Evolutionary conservation across 2,113 vertebrate species (phyloP), one percentile per base, ranked within the genome.

Genomic region (Nibea albiflora): DNA sequence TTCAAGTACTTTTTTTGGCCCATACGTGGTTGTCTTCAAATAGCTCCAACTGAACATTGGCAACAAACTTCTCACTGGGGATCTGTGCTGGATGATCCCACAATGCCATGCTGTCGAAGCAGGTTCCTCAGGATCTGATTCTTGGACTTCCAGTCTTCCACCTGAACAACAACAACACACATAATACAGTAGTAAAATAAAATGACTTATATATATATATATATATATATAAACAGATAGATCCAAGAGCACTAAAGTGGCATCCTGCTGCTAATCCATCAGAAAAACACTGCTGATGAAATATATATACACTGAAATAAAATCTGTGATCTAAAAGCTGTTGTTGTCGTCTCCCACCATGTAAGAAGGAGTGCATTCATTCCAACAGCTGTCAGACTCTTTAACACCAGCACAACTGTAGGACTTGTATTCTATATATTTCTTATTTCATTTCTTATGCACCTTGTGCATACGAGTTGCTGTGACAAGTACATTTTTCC

Each of bases 91-190:
- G 96, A 95, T 66, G 96, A 96, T 53, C 96, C 95, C 85, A 96
- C 96, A 35, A 97, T 94, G 5, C 97, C 96, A 0, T 97, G 96
- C 88, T 98, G 97, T 49, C 96, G 94, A 26, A 97, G 92, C 79
- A 97, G 96, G 28, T 96, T 96, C 67, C 97, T 96, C n/a, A 98
- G 90, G 62, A 96, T 95, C 93, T 97, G 95, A 78, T 98, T 98
- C 94, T 98, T 97, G 83, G 96, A 97, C 86, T 97, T 97, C 89
- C 97, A 96, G 76, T 97, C 97, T 82, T 97, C 96, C 49, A 97
- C 96, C 97, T 98, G 89, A 24, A 9, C 0, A 73, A 57, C 28
- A 53, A n/a, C n/a, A 74, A 46, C 24, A 64, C 9, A 68, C 4
- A 58, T 3, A 54, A 15, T 4, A 60, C 1, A 60, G 44, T 1